Conservation (phyloP, 2,888 invertebrate genomes). For the Cosmia pyralina region DNA sequence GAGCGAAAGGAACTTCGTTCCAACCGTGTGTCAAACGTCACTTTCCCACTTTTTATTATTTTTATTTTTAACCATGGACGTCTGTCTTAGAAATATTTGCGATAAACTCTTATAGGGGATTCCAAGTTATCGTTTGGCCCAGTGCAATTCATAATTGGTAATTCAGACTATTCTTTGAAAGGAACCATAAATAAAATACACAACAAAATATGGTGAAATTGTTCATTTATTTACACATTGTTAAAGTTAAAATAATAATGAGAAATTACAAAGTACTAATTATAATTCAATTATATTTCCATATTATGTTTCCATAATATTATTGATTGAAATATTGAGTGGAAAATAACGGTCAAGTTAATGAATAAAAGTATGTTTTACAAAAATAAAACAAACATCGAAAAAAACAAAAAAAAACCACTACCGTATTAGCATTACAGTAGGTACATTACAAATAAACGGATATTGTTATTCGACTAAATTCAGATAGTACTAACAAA, state of each 20-base stretch:
- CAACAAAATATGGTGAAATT: conserved; percentile 55
- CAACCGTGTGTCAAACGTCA: too few relatives aligned
- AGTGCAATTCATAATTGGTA: neutral
- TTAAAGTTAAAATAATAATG: conserved; percentile 62
- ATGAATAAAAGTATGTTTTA: conserved; percentile 3
- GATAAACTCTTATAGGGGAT: neutral
- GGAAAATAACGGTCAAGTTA: conserved; percentile 28
- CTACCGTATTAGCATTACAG: too few relatives aligned
- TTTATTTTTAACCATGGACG: neutral
- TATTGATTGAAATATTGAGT: conserved; percentile 34
- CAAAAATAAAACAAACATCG: conserved; percentile 16
- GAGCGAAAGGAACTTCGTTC: too few relatives aligned
- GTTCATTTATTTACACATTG: conserved; percentile 80
- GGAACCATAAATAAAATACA: neutral
- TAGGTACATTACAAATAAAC: neutral
- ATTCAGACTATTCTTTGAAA: neutral
- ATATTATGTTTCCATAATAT: conserved; percentile 39
- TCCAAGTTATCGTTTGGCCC: neutral
- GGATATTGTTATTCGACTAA: conserved; percentile 1
- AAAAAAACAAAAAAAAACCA: conserved; percentile 4
- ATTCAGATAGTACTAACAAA: conserved; percentile 21
- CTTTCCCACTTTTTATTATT: too few relatives aligned
- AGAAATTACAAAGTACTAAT: conserved; percentile 58
- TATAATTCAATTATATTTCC: conserved; percentile 48
- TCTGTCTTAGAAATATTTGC: neutral